Evolutionary conservation across 2,888 invertebrate species (phyloP).

Genomic region (Dynastes hyllus): DNA sequence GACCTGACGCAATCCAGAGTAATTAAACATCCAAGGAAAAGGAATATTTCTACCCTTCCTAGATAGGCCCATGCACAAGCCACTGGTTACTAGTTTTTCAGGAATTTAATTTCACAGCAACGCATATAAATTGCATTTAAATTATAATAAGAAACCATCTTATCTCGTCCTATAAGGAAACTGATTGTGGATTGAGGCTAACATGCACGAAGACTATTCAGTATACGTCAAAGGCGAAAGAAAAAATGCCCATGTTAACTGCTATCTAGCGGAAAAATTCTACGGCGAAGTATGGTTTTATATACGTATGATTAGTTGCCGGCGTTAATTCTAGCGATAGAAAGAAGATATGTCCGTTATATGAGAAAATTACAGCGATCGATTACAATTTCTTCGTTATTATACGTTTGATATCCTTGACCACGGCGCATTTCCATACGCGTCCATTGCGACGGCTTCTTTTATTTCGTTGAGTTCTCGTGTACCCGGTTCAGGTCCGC

Average conservation of each 20-base stretch:
- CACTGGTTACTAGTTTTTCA: conserved; percentile 33
- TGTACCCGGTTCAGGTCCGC: conserved; percentile 1
- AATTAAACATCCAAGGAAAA: conserved; percentile 28
- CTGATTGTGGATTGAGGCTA: conserved; percentile 5
- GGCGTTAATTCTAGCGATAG: conserved; percentile 25
- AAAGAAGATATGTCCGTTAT: conserved; percentile 33
- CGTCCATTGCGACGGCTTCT: neutral
- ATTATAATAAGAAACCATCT: conserved; percentile 33
- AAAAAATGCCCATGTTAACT: neutral
- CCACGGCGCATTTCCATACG: conserved; percentile 9
- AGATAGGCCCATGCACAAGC: neutral
- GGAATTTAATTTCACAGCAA: conserved; percentile 27
- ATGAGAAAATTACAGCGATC: conserved; percentile 30
- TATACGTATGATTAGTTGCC: conserved; percentile 13
- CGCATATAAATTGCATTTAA: conserved; percentile 44
- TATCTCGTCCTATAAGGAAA: conserved; percentile 12
- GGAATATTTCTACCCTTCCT: conserved; percentile 11
- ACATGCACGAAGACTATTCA: neutral
- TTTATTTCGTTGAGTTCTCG: conserved; percentile 1
- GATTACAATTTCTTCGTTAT: conserved; percentile 4
- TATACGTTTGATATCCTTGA: conserved; percentile 9
- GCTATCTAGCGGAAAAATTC: neutral
- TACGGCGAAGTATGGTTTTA: neutral
- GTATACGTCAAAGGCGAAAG: conserved; percentile 9
- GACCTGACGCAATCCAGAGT: conserved; percentile 39